A percentile compares a stretch with the other conserved stretches of the same genome.
These are phyloP conservation scores for Cnemophilus loriae DNA, from an alignment of 2,113 vertebrate species.

Conservation along the genomic window DNA sequence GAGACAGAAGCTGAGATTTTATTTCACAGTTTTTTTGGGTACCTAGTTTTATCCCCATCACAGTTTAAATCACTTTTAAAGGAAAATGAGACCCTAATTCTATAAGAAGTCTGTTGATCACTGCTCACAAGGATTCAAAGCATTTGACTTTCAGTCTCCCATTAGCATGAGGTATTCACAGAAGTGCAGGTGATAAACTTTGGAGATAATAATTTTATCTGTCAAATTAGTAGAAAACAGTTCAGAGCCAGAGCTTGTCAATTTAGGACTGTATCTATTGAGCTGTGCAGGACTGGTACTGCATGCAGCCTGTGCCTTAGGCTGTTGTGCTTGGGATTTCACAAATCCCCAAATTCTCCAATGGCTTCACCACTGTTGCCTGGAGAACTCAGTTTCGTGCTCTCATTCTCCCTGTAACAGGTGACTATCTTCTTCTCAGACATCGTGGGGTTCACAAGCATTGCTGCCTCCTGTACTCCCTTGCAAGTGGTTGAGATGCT, in stretches of 20 bases:
- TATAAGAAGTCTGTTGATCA: not conserved
- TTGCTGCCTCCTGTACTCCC: conserved; percentile 86
- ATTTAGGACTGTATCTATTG: not conserved
- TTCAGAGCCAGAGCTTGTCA: not conserved
- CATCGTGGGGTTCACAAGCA: conserved; percentile 85
- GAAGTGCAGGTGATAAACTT: not conserved
- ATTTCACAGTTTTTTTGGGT: not conserved
- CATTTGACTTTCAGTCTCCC: not conserved
- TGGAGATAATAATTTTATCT: not conserved
- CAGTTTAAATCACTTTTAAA: not conserved
- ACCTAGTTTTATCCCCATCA: not conserved
- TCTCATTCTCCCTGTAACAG: conserved; percentile 39
- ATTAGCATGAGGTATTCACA: not conserved
- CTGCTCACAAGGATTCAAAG: not conserved
- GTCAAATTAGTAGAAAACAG: not conserved
- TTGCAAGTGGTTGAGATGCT: conserved; percentile 89
- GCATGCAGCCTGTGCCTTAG: accelerated
- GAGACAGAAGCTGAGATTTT: not conserved
- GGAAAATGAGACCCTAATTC: not conserved
- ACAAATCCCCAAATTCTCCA: not conserved
- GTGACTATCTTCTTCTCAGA: conserved; percentile 91
- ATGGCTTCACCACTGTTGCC: not conserved
- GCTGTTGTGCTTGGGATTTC: not conserved
- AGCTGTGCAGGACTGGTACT: not conserved
- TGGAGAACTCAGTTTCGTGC: not conserved